Evolutionary conservation across 2,797 vertebrate genomes (phyloP).

Genomic region (Clarias laeviceps): DNA sequence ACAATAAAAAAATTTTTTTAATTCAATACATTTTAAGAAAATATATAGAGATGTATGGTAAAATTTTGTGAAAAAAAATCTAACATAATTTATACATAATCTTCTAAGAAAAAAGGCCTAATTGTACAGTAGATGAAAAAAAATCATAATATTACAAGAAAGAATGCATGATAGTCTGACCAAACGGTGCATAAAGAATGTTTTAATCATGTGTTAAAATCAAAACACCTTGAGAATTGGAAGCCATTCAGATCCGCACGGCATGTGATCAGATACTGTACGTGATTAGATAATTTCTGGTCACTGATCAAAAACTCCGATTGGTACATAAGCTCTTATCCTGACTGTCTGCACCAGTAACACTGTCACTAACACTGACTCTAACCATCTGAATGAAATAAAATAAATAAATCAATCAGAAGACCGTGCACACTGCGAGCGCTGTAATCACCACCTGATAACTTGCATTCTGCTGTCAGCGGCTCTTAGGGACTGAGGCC

Average conservation of each 20-base stretch:
- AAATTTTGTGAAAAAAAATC: too few relatives aligned
- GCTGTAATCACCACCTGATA: conserved; percentile 64
- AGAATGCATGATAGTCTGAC: not conserved
- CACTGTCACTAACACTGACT: not conserved
- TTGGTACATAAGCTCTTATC: not conserved
- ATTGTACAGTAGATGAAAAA: too few relatives aligned
- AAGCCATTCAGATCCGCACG: not conserved
- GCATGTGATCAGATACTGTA: not conserved
- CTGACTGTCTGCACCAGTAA: too few relatives aligned
- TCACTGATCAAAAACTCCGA: not conserved
- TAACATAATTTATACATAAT: too few relatives aligned
- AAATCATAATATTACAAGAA: too few relatives aligned
- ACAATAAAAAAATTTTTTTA: too few relatives aligned
- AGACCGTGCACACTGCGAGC: conserved; percentile 36
- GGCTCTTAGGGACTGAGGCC: conserved; percentile 50
- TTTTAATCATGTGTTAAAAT: not conserved
- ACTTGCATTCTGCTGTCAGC: conserved; percentile 64
- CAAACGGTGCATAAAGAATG: too few relatives aligned
- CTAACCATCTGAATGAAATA: not conserved
- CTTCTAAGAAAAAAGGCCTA: too few relatives aligned
- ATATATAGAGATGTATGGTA: too few relatives aligned
- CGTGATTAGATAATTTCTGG: not conserved
- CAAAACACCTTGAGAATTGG: not conserved
- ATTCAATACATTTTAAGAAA: too few relatives aligned
- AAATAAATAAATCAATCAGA: not conserved